A percentile compares a stretch with the other conserved stretches of the same genome.
Conservation (phyloP, 2,888 invertebrate species). For the Meganola albula region DNA sequence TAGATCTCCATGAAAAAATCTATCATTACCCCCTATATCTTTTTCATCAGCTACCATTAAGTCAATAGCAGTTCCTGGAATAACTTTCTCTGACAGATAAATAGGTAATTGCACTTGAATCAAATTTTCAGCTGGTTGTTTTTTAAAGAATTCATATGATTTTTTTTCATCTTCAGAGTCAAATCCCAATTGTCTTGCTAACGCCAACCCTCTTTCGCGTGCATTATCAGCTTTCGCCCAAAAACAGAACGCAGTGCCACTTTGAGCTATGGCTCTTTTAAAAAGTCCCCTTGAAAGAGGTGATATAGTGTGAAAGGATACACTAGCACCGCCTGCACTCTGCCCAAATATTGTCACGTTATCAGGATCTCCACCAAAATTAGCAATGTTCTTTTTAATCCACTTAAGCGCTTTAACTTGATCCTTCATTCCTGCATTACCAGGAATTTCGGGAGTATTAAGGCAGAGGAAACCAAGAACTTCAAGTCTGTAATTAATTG, state of each 20-base stretch:
- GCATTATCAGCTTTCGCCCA: slow-evolving; percentile 8
- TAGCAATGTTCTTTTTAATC: slow-evolving; percentile 35
- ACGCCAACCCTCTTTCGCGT: slow-evolving; percentile 23
- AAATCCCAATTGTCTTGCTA: slow-evolving; percentile 28
- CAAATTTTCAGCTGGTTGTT: slow-evolving; percentile 9
- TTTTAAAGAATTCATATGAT: slow-evolving; percentile 12
- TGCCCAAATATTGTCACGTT: slow-evolving; percentile 39
- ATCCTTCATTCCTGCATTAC: slow-evolving; percentile 42
- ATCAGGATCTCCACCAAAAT: slow-evolving; percentile 36
- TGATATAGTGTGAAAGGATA: not conserved
- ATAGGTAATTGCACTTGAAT: slow-evolving; percentile 8
- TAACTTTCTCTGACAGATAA: slow-evolving; percentile 7
- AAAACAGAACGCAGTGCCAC: slow-evolving; percentile 74
- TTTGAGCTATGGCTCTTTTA: slow-evolving; percentile 53
- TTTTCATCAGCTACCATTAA: slow-evolving; percentile 17
- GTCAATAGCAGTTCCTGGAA: not conserved
- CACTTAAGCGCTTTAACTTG: slow-evolving; percentile 38
- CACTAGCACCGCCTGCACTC: not conserved
- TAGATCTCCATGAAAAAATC: slow-evolving; percentile 11
- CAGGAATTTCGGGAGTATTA: slow-evolving; percentile 35
- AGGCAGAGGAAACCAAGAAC: slow-evolving; percentile 37
- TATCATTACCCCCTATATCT: slow-evolving; percentile 11
- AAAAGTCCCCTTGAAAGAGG: not conserved
- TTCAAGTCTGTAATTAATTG: slow-evolving; percentile 35
- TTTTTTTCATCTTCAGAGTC: slow-evolving; percentile 19